Conservation (phyloP, 2,113 vertebrate species). For the Symphodus melops region DNA sequence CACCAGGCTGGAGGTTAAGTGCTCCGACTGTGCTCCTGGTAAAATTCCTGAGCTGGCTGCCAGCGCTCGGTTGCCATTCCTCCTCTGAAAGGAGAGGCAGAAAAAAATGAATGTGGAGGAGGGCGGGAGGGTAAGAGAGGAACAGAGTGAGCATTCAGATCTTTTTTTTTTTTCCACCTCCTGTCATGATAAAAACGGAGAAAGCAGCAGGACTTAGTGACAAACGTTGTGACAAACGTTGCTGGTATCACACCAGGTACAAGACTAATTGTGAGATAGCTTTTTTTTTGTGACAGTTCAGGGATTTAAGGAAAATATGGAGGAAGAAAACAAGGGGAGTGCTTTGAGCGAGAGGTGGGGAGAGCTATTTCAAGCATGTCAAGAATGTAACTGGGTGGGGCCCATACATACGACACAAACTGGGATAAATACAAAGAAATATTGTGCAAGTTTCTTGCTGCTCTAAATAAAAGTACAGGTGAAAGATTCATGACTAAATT, state of each 20-base stretch:
- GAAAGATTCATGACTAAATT: slow-evolving; percentile 44
- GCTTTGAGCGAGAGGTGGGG: slow-evolving; percentile 18
- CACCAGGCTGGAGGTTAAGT: slow-evolving; percentile 73
- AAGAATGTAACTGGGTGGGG: slow-evolving; percentile 78
- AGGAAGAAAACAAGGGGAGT: slow-evolving; percentile 14
- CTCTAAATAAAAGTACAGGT: slow-evolving; percentile 26
- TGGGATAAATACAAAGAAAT: slow-evolving; percentile 23
- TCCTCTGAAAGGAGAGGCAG: slow-evolving; percentile 59
- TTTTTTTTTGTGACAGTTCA: slow-evolving; percentile 3
- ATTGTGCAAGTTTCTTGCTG: neutral
- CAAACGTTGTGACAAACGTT: slow-evolving; percentile 49
- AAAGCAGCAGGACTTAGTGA: slow-evolving; percentile 29
- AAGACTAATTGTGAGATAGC: slow-evolving; percentile 10
- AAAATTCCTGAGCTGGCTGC: slow-evolving; percentile 75
- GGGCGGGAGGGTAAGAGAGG: slow-evolving; percentile 41
- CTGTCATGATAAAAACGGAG: slow-evolving; percentile 42
- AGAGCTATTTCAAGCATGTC: slow-evolving; percentile 68
- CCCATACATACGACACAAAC: slow-evolving; percentile 11
- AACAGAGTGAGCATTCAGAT: slow-evolving; percentile 69
- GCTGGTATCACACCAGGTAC: slow-evolving; percentile 18
- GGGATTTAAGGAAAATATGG: slow-evolving; percentile 7
- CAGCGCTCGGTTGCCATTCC: slow-evolving; percentile 69
- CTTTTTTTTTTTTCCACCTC: slow-evolving; percentile 31
- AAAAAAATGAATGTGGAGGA: slow-evolving; percentile 57
- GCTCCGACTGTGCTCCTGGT: slow-evolving; percentile 70